Evolutionary conservation across 2,113 vertebrate species (phyloP), one percentile per base, ranked within the genome.

Genomic region (Delphinapterus leucas): DNA sequence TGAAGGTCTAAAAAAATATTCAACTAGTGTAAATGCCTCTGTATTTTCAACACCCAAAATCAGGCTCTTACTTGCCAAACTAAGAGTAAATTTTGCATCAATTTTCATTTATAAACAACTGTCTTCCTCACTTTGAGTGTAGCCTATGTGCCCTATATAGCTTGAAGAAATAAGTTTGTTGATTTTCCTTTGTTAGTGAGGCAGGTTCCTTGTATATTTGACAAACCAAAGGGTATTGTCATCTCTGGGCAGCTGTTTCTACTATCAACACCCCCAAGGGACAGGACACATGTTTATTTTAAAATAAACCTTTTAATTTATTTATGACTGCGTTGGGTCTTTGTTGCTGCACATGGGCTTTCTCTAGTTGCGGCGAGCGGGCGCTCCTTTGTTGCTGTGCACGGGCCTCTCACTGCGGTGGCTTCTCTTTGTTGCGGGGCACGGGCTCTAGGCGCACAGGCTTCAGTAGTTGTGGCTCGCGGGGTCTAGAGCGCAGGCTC

Each of bases 101-200:
- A 6, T 96, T 73, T 95, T 89, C 33, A 73, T 76, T 95, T 81
- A 47, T 70, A 81, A 94, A 76, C 63, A 71, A 23, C 38, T 86
- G 76, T 82, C 15, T 38, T 20, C 26, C 38, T 79, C 3, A 41
- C 15, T 84, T 63, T 53, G 60, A 80, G 47, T 73, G 26, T 41
- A 58, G 49, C 21, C 68, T 79, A 0, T 93, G 23, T 80, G 26
- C 3, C 47, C 33, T 49, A 2, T 6, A 13, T 55, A 55, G 4
- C 36, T 87, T 90, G 41, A 87, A 85, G 44, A 89, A 90, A 70
- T 10, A 63, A 53, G 6, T 86, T 26, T 13, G 23, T 71, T 84
- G 68, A 53, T 77, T 95, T 95, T 74, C 31, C 77, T 61, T 28
- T 73, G n/a, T 53, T 92, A 33, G 15, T 93, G 76, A 93, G 70